These are phyloP conservation scores for Andrena minutula DNA, from an alignment of 2,888 invertebrate genomes.

Conservation along the genomic window DNA sequence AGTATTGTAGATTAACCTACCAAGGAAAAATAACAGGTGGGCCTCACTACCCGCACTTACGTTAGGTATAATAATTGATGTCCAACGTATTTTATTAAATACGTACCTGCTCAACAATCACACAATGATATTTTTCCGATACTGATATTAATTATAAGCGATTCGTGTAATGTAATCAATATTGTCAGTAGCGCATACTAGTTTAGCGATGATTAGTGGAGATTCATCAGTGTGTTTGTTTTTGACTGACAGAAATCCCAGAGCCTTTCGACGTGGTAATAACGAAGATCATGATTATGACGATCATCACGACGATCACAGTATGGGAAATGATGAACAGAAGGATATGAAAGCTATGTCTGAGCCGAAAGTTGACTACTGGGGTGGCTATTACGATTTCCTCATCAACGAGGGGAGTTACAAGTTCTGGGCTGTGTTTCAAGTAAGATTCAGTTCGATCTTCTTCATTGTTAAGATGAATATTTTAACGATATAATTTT, in stretches of 20 bases:
- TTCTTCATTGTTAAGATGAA: not conserved
- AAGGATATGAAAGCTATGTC: slow-evolving; percentile 85
- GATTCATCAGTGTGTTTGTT: not conserved
- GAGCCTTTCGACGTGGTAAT: slow-evolving; percentile 70
- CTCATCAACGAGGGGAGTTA: slow-evolving; percentile 95
- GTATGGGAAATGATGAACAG: slow-evolving; percentile 69
- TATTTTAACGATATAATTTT: not conserved
- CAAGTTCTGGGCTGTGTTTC: slow-evolving; percentile 95
- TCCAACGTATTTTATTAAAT: no score
- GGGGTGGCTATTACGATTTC: slow-evolving; percentile 94
- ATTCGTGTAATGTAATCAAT: no score
- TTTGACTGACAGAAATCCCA: slow-evolving; percentile 69
- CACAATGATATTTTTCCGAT: no score
- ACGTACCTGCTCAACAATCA: no score
- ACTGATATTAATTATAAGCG: no score
- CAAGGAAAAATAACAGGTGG: no score
- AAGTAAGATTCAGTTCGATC: slow-evolving; percentile 86
- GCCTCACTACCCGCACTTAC: no score
- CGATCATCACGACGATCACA: slow-evolving; percentile 83
- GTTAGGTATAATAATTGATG: no score
- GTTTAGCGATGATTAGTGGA: not conserved
- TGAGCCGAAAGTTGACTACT: slow-evolving; percentile 89
- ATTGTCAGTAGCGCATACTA: not conserved
- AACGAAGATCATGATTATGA: slow-evolving; percentile 38
- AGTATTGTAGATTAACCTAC: no score